Percentiles rank a stretch among this genome's conserved stretches.
phyloP scores from a whole-genome alignment of 2,113 vertebrate species.

The Oceanodroma tethys region DNA sequence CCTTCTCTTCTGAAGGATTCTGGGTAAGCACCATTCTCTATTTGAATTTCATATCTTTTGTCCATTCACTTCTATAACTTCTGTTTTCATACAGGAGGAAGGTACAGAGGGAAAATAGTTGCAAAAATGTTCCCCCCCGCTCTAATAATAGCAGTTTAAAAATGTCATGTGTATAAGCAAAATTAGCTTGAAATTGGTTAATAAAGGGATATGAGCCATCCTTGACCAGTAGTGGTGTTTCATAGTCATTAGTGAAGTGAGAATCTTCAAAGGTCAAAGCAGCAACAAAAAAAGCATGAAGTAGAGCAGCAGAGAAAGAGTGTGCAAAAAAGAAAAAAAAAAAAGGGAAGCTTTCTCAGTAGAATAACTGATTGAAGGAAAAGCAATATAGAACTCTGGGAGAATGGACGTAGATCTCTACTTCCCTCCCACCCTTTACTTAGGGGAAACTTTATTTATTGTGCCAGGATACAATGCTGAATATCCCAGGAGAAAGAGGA shows the following conservation, averaged over 20 bases:
- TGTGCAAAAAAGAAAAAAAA: too few relatives aligned
- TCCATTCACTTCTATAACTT: not conserved
- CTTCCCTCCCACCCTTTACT: not conserved
- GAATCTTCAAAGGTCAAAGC: not conserved
- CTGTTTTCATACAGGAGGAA: not conserved
- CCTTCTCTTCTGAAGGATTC: constrained; percentile 77
- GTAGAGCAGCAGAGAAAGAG: not conserved
- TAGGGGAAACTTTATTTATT: not conserved
- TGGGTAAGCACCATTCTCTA: constrained; percentile 74
- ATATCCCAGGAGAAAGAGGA: not conserved
- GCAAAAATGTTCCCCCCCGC: not conserved
- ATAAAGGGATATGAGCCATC: not conserved
- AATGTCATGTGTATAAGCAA: not conserved
- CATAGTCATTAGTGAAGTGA: not conserved
- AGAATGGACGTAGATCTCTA: not conserved
- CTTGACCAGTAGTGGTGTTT: not conserved
- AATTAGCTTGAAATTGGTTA: not conserved
- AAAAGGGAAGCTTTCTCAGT: not conserved
- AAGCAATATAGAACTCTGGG: not conserved
- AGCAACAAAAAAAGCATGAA: not conserved
- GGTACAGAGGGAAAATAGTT: not conserved
- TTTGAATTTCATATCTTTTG: not conserved
- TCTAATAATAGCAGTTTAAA: not conserved
- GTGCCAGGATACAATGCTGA: not conserved
- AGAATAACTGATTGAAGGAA: not conserved